Evolutionary conservation across 2,797 vertebrate species (phyloP).

Genomic region (Scomberomorus guttatus): DNA sequence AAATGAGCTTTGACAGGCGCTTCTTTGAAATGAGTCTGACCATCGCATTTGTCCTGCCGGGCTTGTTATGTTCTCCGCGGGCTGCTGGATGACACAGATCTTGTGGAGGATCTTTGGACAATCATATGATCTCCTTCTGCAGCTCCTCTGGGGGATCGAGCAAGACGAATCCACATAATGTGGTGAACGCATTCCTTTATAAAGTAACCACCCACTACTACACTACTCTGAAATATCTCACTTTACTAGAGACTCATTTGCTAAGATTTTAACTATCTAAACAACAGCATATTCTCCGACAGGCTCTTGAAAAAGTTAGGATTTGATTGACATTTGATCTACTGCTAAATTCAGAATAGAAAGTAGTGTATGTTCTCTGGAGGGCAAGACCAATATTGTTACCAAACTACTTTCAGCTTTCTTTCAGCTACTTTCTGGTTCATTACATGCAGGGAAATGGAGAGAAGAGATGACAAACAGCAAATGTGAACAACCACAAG

Average conservation of each 20-base stretch:
- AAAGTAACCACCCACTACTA: slow-evolving; percentile 34
- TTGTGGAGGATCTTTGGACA: slow-evolving; percentile 63
- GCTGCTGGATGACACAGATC: slow-evolving; percentile 58
- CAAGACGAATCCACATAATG: slow-evolving; percentile 35
- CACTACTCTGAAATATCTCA: slow-evolving; percentile 18
- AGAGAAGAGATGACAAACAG: not conserved
- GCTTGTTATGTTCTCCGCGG: slow-evolving; percentile 33
- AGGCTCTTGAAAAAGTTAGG: not conserved
- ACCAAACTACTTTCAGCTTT: too few relatives aligned
- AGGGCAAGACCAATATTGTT: not conserved
- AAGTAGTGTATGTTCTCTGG: not conserved
- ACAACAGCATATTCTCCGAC: slow-evolving; percentile 3
- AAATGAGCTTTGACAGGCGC: slow-evolving; percentile 34
- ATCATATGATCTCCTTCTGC: slow-evolving; percentile 73
- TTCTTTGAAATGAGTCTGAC: slow-evolving; percentile 16
- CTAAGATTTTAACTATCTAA: slow-evolving; percentile 13
- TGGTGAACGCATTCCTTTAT: slow-evolving; percentile 39
- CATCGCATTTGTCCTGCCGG: not conserved
- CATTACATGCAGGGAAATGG: not conserved
- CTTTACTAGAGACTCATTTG: slow-evolving; percentile 7
- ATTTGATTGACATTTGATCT: slow-evolving; percentile 1
- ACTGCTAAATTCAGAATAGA: not conserved
- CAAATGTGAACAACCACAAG: not conserved
- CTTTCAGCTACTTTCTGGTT: not conserved
- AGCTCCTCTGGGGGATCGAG: slow-evolving; percentile 37